Evolutionary conservation across 2,113 vertebrate species (phyloP).

Genomic region (Nannospalax galili): DNA sequence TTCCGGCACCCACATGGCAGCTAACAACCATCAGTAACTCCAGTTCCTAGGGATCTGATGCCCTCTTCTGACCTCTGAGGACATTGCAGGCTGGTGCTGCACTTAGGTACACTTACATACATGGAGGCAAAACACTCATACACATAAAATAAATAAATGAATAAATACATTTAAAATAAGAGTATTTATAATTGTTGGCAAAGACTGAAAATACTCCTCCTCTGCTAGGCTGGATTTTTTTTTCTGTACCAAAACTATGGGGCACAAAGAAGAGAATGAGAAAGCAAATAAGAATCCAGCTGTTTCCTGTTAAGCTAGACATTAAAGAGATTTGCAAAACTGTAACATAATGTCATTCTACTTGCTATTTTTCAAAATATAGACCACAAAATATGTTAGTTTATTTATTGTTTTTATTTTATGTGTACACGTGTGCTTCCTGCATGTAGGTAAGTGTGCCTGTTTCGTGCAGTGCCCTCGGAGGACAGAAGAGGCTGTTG

Average conservation of each 20-base stretch:
- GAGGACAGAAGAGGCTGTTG: too few species aligned
- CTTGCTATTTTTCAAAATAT: not conserved
- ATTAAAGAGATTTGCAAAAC: constrained; percentile 40
- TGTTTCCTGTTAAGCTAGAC: not conserved
- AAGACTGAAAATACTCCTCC: not conserved
- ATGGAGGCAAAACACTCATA: too few species aligned
- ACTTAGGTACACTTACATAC: too few species aligned
- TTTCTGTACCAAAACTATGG: constrained; percentile 7
- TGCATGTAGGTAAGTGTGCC: too few species aligned
- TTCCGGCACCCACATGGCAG: too few species aligned
- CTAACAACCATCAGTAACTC: too few species aligned
- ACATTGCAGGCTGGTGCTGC: too few species aligned
- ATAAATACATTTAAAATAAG: not conserved
- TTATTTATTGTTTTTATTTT: not conserved
- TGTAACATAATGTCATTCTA: not conserved
- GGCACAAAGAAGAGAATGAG: not conserved
- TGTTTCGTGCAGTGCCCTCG: too few species aligned
- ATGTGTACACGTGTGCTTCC: too few species aligned
- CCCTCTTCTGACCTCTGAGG: too few species aligned
- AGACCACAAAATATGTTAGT: not conserved
- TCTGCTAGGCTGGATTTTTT: not conserved
- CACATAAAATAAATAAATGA: too few species aligned
- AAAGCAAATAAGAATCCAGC: not conserved
- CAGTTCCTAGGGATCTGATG: too few species aligned
- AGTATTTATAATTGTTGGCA: not conserved